Base-by-base conservation (phyloP, 2,797 vertebrate species). In the Schizopygopsis malacanthus region DNA sequence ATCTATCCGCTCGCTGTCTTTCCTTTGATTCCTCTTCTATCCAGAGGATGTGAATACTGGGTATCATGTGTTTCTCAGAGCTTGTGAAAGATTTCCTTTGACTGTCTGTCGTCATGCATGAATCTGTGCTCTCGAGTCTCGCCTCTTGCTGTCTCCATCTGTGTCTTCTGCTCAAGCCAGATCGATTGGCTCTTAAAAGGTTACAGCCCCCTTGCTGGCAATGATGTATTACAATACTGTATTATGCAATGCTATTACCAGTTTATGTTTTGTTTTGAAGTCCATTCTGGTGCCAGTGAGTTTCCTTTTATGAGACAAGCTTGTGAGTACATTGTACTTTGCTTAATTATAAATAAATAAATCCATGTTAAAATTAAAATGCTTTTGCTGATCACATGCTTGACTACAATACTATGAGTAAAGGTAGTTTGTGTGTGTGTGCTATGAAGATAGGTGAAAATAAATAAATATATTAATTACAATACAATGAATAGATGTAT, bases 161-260 rank as follows among this genome's bases (percentile, higher is more conserved):
- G n/a, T 70, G 75, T 71, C 76, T 83, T 39, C 78, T 59, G 67
- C 56, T 45, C 78, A 75, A 54, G 2, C 81, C 33, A 0, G 33
- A 89, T 87, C 79, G 79, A 87, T 87, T 28, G 15, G 59, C 45
- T 86, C 47, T 82, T 87, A 84, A 87, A 84, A 85, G 84, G 79
- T 56, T 87, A 79, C 45, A 71, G 47, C 61, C 75, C 20, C 70
- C n/a, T 65, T 75, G 37, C 20, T 43, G 52, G 25, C 71, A 4
- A 16, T 75, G 43, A 50, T 76, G 82, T 39, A 76, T 76, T 52
- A 20, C 73, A 50, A 75, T 43, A 75, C 11, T 22, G 18, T 76
- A 67, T 67, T 67, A 67, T 52, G 72, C 20, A 83, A 65, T 22
- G 28, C 2, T 83, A 47, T 83, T 65, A 65, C 20, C 43, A 65